Evolutionary conservation across 2,113 vertebrate species (phyloP).

Genomic region (Pluvialis apricaria): DNA sequence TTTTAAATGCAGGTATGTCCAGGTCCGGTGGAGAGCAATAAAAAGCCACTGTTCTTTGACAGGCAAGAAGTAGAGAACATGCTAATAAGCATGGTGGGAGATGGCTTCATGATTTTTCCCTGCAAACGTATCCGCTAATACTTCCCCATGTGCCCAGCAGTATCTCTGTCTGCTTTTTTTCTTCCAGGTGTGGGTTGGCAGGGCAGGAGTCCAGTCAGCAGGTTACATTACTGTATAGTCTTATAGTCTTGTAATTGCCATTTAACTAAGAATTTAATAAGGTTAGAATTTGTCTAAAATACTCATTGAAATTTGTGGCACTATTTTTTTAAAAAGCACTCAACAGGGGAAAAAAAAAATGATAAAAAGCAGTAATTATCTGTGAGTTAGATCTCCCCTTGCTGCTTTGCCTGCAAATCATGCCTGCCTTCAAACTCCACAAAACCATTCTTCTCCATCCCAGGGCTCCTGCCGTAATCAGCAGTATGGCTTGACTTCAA

Average conservation of each 20-base stretch:
- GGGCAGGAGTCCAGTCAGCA: neutral
- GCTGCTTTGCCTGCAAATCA: neutral
- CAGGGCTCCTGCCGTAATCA: neutral
- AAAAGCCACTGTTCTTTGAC: neutral
- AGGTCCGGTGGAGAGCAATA: neutral
- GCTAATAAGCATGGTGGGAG: neutral
- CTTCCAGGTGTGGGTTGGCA: neutral
- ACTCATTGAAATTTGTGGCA: neutral
- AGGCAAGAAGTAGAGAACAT: neutral
- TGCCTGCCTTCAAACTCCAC: neutral
- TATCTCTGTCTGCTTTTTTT: neutral
- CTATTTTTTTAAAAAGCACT: neutral
- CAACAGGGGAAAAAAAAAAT: rapidly evolving
- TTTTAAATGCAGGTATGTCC: neutral
- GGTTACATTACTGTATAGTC: neutral
- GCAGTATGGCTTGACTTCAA: neutral
- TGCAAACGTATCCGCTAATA: neutral
- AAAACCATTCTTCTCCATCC: neutral
- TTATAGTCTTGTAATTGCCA: neutral
- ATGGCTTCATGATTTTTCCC: neutral
- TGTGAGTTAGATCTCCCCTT: neutral
- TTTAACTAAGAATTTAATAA: neutral
- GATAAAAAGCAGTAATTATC: neutral
- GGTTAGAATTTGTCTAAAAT: neutral
- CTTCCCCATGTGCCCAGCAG: neutral